A percentile compares a stretch with the other conserved stretches of the same genome.
Evolutionary conservation across 2,888 invertebrate genomes (phyloP).

Genomic region (Scaptomyza polygonia): DNA sequence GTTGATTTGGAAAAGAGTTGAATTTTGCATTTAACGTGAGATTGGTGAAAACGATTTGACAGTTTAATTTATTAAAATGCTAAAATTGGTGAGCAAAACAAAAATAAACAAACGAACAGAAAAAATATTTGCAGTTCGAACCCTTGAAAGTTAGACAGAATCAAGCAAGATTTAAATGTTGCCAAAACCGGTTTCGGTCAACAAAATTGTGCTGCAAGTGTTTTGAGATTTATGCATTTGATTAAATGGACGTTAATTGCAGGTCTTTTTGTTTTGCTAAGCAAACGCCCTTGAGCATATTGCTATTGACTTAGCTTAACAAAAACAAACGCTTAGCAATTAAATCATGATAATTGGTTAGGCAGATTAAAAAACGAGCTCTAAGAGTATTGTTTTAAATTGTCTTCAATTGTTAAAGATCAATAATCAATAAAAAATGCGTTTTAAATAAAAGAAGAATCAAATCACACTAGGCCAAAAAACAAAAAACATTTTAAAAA

Average conservation of each 20-base stretch:
- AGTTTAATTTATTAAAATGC: conserved; percentile 29
- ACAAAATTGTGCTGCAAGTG: conserved; percentile 35
- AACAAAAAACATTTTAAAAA: too few species aligned
- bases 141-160: conserved; percentile 22
- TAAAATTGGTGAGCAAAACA: conserved; percentile 65
- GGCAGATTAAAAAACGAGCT: background rate
- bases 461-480: too few species aligned
- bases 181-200: conserved; percentile 45
- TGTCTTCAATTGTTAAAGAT: too few species aligned
- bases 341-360: conserved; percentile 13
- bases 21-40: conserved; percentile 32
- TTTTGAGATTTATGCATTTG: conserved; percentile 43
- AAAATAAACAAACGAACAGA: too few species aligned
- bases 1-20: conserved; percentile 53
- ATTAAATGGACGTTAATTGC: conserved; percentile 54
- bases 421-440: too few species aligned
- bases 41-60: conserved; percentile 68
- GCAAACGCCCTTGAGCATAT: conserved; percentile 49
- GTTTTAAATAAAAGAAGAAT: too few species aligned
- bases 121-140: conserved; percentile 20
- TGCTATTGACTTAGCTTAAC: conserved; percentile 29
- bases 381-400: too few species aligned
- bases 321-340: conserved; percentile 26
- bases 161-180: conserved; percentile 34
- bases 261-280: conserved; percentile 20